Evolutionary conservation across 2,797 vertebrate species (phyloP).

Genomic region (Hylomyscus alleni): DNA sequence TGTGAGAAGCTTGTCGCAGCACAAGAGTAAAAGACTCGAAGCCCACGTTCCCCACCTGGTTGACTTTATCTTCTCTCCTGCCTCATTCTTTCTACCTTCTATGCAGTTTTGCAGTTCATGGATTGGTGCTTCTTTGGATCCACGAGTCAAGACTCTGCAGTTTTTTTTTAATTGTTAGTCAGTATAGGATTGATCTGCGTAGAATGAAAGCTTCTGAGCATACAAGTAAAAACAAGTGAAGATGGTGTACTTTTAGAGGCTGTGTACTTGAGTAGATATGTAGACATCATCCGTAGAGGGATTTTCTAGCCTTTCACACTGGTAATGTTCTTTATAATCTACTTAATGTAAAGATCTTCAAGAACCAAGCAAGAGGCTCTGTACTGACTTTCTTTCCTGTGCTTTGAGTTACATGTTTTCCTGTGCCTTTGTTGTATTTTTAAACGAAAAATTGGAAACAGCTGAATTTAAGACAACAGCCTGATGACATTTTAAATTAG

Average conservation of each 20-base stretch:
- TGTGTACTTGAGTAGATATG: background rate
- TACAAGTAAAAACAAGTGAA: background rate
- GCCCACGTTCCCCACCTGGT: too few relatives aligned
- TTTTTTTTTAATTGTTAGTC: background rate
- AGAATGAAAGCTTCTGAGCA: background rate
- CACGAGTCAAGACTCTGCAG: background rate
- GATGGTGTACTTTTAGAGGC: background rate
- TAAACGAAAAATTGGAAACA: conserved; percentile 61
- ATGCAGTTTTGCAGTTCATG: background rate
- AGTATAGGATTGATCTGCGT: background rate
- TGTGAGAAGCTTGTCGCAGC: background rate
- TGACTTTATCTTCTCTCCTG: background rate
- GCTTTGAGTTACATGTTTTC: background rate
- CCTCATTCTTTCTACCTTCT: background rate
- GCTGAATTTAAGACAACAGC: conserved; percentile 55
- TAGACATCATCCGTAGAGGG: background rate
- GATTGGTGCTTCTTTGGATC: background rate
- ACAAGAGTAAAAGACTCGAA: background rate
- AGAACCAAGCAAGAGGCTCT: background rate
- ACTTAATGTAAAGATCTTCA: conserved; percentile 8
- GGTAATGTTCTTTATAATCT: background rate
- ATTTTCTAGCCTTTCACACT: background rate
- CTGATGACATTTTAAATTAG: conserved; percentile 49
- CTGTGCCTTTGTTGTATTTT: conserved; percentile 11
- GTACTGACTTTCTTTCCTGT: background rate